Evolutionary conservation across 2,113 vertebrate genomes (phyloP).

Genomic region (Channa maculata): DNA sequence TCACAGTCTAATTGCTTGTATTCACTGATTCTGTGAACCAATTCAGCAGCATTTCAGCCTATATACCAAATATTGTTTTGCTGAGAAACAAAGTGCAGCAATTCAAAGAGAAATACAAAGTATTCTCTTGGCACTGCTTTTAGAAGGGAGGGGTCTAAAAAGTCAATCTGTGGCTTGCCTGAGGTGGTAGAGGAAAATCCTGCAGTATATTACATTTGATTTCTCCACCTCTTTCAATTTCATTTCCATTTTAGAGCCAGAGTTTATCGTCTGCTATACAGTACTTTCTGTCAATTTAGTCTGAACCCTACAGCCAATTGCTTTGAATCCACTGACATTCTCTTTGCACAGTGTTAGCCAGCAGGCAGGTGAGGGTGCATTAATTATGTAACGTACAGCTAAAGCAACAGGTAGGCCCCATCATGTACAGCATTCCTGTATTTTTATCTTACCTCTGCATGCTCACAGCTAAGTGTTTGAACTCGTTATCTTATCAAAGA

Average conservation of each 20-base stretch:
- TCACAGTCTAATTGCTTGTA: constrained; percentile 20
- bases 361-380: neutral
- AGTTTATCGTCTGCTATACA: constrained; percentile 6
- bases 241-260: constrained; percentile 34
- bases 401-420: constrained; percentile 10
- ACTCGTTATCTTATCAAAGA: neutral
- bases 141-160: constrained; percentile 5
- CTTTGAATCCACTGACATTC: constrained; percentile 25
- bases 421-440: neutral
- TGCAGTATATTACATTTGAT: constrained; percentile 26
- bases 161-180: constrained; percentile 28
- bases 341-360: neutral
- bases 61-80: too few species aligned
- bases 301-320: constrained; percentile 21
- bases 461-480: constrained; percentile 6
- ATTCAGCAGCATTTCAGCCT: constrained; percentile 6
- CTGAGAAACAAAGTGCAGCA: too few species aligned
- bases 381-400: constrained; percentile 5
- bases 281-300: constrained; percentile 32
- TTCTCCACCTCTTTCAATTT: constrained; percentile 35
- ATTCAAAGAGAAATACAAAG: too few species aligned
- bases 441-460: neutral
- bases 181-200: constrained; percentile 19
- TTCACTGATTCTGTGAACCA: neutral
- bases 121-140: too few species aligned